A percentile compares a stretch with the other conserved stretches of the same genome.
Evolutionary conservation across 2,113 vertebrate species (phyloP).

Genomic region (Aphelocoma coerulescens): DNA sequence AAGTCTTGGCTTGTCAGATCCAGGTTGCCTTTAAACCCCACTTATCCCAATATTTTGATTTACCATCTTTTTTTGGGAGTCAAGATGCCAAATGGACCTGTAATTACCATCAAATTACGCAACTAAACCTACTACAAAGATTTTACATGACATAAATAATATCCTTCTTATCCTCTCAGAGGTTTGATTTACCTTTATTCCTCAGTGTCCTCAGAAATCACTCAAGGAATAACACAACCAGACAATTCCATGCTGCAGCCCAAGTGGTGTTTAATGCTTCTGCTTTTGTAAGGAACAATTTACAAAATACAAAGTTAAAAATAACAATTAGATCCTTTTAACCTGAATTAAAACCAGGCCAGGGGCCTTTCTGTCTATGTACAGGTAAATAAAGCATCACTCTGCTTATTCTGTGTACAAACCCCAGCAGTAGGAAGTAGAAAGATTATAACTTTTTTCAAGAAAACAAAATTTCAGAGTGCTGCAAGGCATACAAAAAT

Average conservation of each 20-base stretch:
- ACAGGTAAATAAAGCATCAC: not conserved
- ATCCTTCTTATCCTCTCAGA: not conserved
- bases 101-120: not conserved
- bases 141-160: not conserved
- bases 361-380: not conserved
- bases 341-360: not conserved
- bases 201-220: not conserved
- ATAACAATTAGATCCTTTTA: not conserved
- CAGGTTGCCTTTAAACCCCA: not conserved
- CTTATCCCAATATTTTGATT: not conserved
- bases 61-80: not conserved
- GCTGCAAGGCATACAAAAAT: constrained; percentile 19
- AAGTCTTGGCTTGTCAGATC: not conserved
- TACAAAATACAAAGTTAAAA: constrained; percentile 51
- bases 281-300: not conserved
- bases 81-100: not conserved
- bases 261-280: constrained; percentile 41
- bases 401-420: not conserved
- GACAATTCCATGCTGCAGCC: not conserved
- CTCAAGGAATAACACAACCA: not conserved
- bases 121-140: not conserved
- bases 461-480: not conserved
- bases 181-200: not conserved
- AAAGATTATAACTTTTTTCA: not conserved
- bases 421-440: not conserved